Conservation (phyloP, 2,113 vertebrate genomes). For the Thinocorus orbignyianus region DNA sequence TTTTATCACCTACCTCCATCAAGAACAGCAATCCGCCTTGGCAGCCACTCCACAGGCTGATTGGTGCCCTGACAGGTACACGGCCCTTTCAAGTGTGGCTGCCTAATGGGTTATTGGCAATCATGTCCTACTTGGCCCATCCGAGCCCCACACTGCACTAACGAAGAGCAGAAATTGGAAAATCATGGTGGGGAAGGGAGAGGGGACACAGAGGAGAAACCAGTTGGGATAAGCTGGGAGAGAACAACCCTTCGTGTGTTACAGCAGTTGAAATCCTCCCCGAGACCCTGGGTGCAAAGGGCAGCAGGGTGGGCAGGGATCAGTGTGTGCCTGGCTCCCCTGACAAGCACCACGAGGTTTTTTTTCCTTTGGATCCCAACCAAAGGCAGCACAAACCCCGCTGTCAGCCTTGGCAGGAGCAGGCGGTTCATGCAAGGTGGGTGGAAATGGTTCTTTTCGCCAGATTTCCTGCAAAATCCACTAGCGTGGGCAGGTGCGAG, state of each 20-base stretch:
- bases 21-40: not conserved
- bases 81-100: not conserved
- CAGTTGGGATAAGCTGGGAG: not conserved
- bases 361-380: not conserved
- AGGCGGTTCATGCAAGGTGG: not conserved
- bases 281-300: accelerated
- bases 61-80: not conserved
- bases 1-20: not conserved
- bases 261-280: not conserved
- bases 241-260: accelerated
- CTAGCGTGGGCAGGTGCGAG: accelerated
- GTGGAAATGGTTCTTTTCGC: not conserved
- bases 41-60: not conserved
- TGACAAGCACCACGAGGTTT: accelerated
- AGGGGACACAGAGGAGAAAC: not conserved
- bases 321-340: accelerated
- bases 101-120: not conserved
- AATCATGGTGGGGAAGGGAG: accelerated
- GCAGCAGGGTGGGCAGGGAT: accelerated
- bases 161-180: not conserved
- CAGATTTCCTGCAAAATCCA: not conserved
- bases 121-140: not conserved
- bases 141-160: accelerated
- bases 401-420: not conserved
- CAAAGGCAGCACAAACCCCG: not conserved